Conservation (phyloP, 2,113 vertebrate genomes). For the Litocranius walleri region DNA sequence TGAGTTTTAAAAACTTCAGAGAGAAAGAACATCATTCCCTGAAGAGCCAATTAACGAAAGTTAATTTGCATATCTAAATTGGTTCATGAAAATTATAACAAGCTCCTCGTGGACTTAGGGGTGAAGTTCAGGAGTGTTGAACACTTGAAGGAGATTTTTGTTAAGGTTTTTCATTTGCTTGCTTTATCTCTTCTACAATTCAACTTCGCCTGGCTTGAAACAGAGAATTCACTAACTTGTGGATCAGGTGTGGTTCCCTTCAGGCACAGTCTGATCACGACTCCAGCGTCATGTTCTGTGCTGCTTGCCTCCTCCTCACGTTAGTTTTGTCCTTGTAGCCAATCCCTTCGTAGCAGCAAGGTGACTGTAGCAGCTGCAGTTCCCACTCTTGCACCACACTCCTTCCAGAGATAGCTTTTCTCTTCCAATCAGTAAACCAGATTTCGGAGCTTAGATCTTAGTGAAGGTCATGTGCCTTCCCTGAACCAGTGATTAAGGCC, state of each 20-base stretch:
- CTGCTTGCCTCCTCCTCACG: not conserved
- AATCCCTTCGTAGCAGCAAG: not conserved
- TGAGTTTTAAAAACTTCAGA: not conserved
- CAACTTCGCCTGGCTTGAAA: not conserved
- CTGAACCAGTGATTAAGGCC: not conserved
- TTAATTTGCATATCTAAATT: slow-evolving; percentile 31
- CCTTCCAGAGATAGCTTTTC: not conserved
- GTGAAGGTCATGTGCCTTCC: not conserved
- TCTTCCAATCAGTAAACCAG: not conserved
- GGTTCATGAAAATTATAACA: not conserved
- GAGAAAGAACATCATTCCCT: not conserved
- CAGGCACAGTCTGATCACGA: not conserved
- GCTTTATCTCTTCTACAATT: not conserved
- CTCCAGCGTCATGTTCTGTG: not conserved
- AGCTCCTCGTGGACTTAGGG: not conserved
- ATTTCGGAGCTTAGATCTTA: not conserved
- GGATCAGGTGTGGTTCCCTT: too few relatives aligned
- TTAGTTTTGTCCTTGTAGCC: not conserved
- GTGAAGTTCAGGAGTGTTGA: not conserved
- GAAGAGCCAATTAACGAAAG: not conserved
- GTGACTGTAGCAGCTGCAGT: accelerated
- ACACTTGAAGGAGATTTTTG: not conserved
- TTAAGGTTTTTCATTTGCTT: not conserved
- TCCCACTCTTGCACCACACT: not conserved
- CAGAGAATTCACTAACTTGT: not conserved